phyloP scores from a whole-genome alignment of 2,888 invertebrate genomes.

The Phrixothrix hirtus region DNA sequence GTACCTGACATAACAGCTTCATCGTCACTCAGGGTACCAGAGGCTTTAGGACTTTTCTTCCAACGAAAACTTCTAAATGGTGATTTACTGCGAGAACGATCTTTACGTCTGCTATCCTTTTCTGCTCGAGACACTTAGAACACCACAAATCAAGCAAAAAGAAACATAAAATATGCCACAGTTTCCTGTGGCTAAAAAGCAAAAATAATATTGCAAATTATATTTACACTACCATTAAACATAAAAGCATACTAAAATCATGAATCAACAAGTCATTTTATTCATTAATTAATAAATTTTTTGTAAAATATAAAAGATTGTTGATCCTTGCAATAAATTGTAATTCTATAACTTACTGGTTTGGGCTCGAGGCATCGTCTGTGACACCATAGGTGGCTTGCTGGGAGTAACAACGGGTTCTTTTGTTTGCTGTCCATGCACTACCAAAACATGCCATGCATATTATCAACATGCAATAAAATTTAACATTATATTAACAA shows the following conservation, averaged over 20 bases:
- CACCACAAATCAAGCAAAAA: slow-evolving; percentile 39
- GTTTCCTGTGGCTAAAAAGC: slow-evolving; percentile 3
- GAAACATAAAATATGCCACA: slow-evolving; percentile 25
- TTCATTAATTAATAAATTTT: no score
- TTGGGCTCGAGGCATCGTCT: slow-evolving; percentile 30
- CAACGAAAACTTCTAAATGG: slow-evolving; percentile 92
- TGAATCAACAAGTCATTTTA: no score
- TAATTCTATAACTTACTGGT: slow-evolving; percentile 29
- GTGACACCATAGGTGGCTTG: slow-evolving; percentile 19
- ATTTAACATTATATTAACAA: background rate
- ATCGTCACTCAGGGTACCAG: slow-evolving; percentile 78
- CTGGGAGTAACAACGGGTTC: slow-evolving; percentile 7
- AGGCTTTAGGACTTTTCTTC: slow-evolving; percentile 74
- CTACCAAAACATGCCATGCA: slow-evolving; percentile 41
- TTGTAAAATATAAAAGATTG: no score
- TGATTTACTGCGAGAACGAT: slow-evolving; percentile 89
- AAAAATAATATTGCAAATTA: slow-evolving; percentile 5
- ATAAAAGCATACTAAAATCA: background rate
- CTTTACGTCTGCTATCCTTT: slow-evolving; percentile 61
- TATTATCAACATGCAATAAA: slow-evolving; percentile 18
- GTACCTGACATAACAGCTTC: slow-evolving; percentile 61
- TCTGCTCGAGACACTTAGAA: slow-evolving; percentile 50
- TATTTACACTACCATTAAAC: slow-evolving; percentile 4
- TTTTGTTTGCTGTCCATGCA: slow-evolving; percentile 47
- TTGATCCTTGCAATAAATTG: no score